phyloP scores from a whole-genome alignment of 2,888 invertebrate genomes.

The Harpagoxenus sublaevis region DNA sequence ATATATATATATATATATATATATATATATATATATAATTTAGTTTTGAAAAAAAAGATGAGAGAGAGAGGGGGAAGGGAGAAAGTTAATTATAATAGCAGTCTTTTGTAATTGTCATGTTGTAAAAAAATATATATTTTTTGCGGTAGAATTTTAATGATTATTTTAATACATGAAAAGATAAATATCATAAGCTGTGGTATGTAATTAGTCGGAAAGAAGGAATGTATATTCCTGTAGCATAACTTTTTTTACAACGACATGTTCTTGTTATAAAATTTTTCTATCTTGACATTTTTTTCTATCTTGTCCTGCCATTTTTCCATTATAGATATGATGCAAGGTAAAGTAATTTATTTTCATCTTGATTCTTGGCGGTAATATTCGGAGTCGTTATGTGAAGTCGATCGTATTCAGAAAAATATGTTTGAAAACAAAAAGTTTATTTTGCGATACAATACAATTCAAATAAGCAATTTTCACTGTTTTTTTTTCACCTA shows the following conservation, averaged over 20 bases:
- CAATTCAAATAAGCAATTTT: background rate
- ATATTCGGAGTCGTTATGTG: background rate
- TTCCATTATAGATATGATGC: background rate
- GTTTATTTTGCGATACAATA: background rate
- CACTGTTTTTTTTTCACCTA: background rate
- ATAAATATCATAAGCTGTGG: background rate
- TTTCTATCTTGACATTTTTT: background rate
- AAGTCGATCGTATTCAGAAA: background rate
- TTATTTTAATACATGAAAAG: background rate
- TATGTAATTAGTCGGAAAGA: background rate
- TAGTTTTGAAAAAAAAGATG: background rate
- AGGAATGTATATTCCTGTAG: background rate
- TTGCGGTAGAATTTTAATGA: background rate
- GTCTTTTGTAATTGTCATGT: background rate
- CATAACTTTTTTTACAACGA: background rate
- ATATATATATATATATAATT: too few relatives aligned
- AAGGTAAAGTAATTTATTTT: background rate
- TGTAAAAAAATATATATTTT: background rate
- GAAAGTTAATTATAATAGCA: slow-evolving; percentile 7
- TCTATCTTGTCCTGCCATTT: background rate
- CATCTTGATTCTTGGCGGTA: background rate
- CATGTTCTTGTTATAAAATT: background rate
- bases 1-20: too few relatives aligned
- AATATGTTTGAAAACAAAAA: background rate
- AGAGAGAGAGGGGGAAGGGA: background rate